These are phyloP conservation scores for Psilanteris sp. DNA, from an alignment of 1,140 invertebrate genomes.

Conservation along the genomic window DNA sequence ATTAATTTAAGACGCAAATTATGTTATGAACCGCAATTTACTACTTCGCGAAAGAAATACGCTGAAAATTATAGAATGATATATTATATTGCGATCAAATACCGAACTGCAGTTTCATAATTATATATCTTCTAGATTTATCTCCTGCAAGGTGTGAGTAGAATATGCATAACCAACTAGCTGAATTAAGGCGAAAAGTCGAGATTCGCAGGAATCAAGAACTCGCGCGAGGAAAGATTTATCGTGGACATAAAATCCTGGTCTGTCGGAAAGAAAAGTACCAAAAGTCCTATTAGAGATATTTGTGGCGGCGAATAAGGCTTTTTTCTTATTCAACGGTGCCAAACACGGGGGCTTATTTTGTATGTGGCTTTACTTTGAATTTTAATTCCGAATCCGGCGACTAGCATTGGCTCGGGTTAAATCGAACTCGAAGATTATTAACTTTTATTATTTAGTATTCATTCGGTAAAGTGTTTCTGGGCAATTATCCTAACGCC, in stretches of 20 bases:
- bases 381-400: no score
- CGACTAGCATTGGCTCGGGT: no score
- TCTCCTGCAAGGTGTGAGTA: conserved; percentile 10
- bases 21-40: no score
- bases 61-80: conserved; percentile 6
- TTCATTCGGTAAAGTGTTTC: conserved; percentile 12
- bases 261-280: conserved; percentile 24
- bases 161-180: conserved; percentile 19
- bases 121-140: conserved; percentile 26
- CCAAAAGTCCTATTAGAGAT: conserved; percentile 25
- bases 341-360: conserved; percentile 5
- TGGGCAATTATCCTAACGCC: conserved; percentile 11
- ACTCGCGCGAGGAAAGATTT: conserved; percentile 31
- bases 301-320: conserved; percentile 13
- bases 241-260: conserved; percentile 41
- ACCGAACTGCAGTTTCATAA: conserved; percentile 12
- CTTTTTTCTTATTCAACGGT: conserved; percentile 8
- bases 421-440: conserved; percentile 5
- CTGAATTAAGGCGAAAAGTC: conserved; percentile 32
- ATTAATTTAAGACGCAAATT: no score
- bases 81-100: conserved; percentile 6
- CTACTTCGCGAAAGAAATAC: neutral
- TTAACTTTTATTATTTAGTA: conserved; percentile 26
- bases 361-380: conserved; percentile 10
- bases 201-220: conserved; percentile 16